Evolutionary conservation across 2,113 vertebrate genomes (phyloP).

Genomic region (Anas platyrhynchos): DNA sequence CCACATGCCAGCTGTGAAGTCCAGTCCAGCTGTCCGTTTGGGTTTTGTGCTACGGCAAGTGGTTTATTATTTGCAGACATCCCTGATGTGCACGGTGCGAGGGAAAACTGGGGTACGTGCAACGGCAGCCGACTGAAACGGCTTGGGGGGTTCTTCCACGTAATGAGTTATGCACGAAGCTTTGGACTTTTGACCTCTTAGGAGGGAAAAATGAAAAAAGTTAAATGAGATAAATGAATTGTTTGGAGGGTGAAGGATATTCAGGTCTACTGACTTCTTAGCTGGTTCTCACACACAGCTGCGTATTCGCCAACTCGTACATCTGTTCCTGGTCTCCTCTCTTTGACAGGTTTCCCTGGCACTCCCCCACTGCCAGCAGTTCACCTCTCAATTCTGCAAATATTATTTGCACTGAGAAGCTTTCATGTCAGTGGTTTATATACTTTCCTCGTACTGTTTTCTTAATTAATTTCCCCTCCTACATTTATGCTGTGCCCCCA

Average conservation of each 20-base stretch:
- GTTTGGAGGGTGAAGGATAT: background rate
- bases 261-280: background rate
- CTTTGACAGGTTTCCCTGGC: background rate
- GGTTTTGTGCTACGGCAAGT: background rate
- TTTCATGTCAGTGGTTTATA: background rate
- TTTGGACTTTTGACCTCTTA: background rate
- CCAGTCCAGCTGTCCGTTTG: background rate
- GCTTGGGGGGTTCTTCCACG: background rate
- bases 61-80: background rate
- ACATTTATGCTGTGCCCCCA: too few species aligned
- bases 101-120: background rate
- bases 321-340: fast-evolving
- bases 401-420: background rate
- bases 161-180: background rate
- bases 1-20: background rate
- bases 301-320: fast-evolving
- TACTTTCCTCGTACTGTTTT: background rate
- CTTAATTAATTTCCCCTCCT: background rate
- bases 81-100: background rate
- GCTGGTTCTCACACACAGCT: background rate
- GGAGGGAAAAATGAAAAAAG: fast-evolving
- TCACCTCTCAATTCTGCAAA: background rate
- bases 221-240: background rate
- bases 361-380: background rate
- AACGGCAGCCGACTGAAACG: background rate